These are phyloP conservation scores for Plagiodera versicolora DNA, from an alignment of 2,888 invertebrate species.

Conservation along the genomic window DNA sequence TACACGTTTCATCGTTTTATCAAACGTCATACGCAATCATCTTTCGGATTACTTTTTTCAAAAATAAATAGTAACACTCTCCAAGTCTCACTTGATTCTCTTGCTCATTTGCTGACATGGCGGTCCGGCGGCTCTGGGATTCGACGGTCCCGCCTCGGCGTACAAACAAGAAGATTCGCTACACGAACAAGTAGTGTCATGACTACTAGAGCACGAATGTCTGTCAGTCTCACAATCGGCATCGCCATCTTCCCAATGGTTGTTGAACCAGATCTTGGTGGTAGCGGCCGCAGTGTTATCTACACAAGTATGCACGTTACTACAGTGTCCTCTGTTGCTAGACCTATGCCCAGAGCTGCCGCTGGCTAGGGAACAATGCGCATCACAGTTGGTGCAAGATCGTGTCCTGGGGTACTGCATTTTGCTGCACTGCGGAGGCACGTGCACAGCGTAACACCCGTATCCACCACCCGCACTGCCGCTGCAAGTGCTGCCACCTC, in stretches of 20 bases:
- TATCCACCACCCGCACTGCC: slow-evolving; percentile 51
- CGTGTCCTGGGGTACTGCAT: slow-evolving; percentile 43
- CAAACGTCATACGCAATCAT: slow-evolving; percentile 18
- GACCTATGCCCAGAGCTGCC: slow-evolving; percentile 50
- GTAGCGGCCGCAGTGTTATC: no score
- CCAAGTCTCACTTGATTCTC: slow-evolving; percentile 35
- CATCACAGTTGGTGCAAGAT: slow-evolving; percentile 51
- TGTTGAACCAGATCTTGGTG: slow-evolving; percentile 48
- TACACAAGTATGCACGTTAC: slow-evolving; percentile 44
- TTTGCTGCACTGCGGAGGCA: slow-evolving; percentile 45
- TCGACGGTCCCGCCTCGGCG: slow-evolving; percentile 60
- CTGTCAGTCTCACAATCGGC: slow-evolving; percentile 57
- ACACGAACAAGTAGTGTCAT: slow-evolving; percentile 65
- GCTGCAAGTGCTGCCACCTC: slow-evolving; percentile 49
- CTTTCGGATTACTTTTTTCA: slow-evolving; percentile 16
- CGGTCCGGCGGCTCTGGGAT: slow-evolving; percentile 38
- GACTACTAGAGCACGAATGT: slow-evolving; percentile 57
- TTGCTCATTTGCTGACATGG: slow-evolving; percentile 43
- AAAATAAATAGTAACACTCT: slow-evolving; percentile 22
- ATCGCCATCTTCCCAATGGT: slow-evolving; percentile 52
- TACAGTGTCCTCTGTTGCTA: slow-evolving; percentile 44
- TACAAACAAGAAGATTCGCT: slow-evolving; percentile 66
- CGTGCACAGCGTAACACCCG: slow-evolving; percentile 53
- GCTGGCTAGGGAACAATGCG: slow-evolving; percentile 51
- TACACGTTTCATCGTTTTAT: slow-evolving; percentile 9